Conservation (phyloP, 1,140 invertebrate genomes). For the Drosophila truncata region DNA sequence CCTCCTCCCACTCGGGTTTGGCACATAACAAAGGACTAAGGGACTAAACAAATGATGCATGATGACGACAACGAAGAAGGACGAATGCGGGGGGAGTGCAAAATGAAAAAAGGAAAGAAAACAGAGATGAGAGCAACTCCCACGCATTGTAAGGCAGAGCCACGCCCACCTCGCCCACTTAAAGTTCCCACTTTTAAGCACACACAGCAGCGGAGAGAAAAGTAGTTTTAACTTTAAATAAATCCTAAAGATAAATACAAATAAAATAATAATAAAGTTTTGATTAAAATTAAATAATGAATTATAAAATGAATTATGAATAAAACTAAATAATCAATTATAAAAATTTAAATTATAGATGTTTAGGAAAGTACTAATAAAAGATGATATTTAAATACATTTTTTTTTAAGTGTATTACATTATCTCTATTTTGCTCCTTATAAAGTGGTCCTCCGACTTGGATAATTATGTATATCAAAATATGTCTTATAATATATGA, state of each 20-base stretch:
- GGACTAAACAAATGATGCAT: slow-evolving; percentile 79
- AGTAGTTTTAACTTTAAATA: neutral
- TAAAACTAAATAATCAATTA: too few relatives aligned
- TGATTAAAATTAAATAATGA: neutral
- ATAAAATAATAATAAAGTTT: neutral
- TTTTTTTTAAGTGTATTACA: too few relatives aligned
- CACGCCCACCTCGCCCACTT: slow-evolving; percentile 15
- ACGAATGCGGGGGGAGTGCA: slow-evolving; percentile 11
- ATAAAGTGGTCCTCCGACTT: neutral
- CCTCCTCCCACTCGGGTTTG: slow-evolving; percentile 26
- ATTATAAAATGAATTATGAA: too few relatives aligned
- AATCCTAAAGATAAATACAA: neutral
- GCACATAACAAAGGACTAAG: slow-evolving; percentile 74
- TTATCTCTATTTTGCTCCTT: too few relatives aligned
- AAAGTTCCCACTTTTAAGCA: neutral
- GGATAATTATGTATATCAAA: neutral
- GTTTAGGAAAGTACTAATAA: too few relatives aligned
- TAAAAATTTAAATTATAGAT: too few relatives aligned
- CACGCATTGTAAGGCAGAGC: slow-evolving; percentile 39
- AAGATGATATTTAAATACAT: too few relatives aligned
- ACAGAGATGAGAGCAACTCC: slow-evolving; percentile 39
- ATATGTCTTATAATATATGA: neutral
- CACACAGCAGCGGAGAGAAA: neutral
- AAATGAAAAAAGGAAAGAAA: slow-evolving; percentile 6
- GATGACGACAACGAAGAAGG: slow-evolving; percentile 55